These are phyloP conservation scores for Macrostomum lignano DNA, from an alignment of 1,140 invertebrate genomes.

Conservation along the genomic window DNA sequence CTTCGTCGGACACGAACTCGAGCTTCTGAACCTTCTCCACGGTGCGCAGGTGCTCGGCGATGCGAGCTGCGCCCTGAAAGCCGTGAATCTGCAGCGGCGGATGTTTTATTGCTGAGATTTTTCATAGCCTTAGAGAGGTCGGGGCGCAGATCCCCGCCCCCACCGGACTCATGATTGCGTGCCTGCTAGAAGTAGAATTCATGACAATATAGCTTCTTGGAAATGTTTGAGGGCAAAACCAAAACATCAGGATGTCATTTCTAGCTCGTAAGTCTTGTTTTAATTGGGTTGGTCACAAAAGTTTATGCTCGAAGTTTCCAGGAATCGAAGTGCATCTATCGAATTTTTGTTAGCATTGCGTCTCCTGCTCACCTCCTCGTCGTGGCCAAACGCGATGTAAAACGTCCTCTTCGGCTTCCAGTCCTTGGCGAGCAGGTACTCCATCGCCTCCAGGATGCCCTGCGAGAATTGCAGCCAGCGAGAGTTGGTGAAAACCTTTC, in stretches of 20 bases:
- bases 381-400: constrained; percentile 35
- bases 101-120: too few species aligned
- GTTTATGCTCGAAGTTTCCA: too few species aligned
- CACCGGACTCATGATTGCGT: too few species aligned
- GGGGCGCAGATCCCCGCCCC: too few species aligned
- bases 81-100: constrained; percentile 20
- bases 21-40: constrained; percentile 22
- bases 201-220: too few species aligned
- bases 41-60: constrained; percentile 18
- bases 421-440: constrained; percentile 25
- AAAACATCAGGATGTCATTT: too few species aligned
- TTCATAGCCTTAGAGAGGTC: too few species aligned
- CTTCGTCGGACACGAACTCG: constrained; percentile 34
- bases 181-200: too few species aligned
- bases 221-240: too few species aligned
- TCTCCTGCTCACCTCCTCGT: constrained; percentile 31
- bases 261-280: too few species aligned
- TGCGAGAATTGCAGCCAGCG: constrained; percentile 18
- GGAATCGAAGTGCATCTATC: constrained; percentile 1
- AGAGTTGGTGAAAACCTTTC: too few species aligned
- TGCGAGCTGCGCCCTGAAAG: constrained; percentile 23
- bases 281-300: too few species aligned
- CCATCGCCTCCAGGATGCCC: constrained; percentile 33
- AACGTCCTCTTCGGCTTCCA: constrained; percentile 29
- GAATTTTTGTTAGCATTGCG: constrained; percentile 2